Evolutionary conservation across 2,797 vertebrate genomes (phyloP), one percentile per base, ranked within the genome.

Genomic region (Sphenodon punctatus): DNA sequence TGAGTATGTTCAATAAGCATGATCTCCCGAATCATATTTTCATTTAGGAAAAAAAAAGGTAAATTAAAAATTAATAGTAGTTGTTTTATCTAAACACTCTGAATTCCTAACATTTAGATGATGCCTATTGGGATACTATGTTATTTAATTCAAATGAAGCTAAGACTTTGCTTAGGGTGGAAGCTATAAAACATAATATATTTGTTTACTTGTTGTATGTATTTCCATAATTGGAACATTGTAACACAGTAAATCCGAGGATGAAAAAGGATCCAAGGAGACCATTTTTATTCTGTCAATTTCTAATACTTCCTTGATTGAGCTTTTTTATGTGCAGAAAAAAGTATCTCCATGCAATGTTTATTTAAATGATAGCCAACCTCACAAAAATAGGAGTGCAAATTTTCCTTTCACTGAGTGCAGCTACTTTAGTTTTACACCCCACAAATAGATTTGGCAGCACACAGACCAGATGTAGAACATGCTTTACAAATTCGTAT

Each of bases 1-100:
- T 30, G 77, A 93, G 83, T 87, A 88, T 93, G 85, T 91, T 95
- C 95, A 87, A 86, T 90, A 90, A 94, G 91, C 89, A 89, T 93
- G 90, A 88, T 95, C 90, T 94, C 80, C 83, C 92, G 89, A 90
- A 94, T 81, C 89, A 90, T 80, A 90, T 92, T 95, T 89, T 82
- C 43, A 67, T 91, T 80, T 84, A 64, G 71, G 42, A 85, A 93
- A 88, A 49, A 67, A 80, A 92, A 87, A 80, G 53, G 48, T 51
- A 77, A 91, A 92, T 73, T 64, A 85, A 92, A 94, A 93, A 94
- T 82, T 94, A 94, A 92, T 91, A 2, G n/a, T 90, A 84, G 78
- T 85, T 91, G 80, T 88, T 93, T 93, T 78, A 90, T 89, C 88
- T 91, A 94, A 94, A 94, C 79, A 93, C 76, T 91, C 84, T 41